These are phyloP conservation scores for Eupeodes corollae DNA, from an alignment of 1,140 invertebrate species.

Conservation along the genomic window DNA sequence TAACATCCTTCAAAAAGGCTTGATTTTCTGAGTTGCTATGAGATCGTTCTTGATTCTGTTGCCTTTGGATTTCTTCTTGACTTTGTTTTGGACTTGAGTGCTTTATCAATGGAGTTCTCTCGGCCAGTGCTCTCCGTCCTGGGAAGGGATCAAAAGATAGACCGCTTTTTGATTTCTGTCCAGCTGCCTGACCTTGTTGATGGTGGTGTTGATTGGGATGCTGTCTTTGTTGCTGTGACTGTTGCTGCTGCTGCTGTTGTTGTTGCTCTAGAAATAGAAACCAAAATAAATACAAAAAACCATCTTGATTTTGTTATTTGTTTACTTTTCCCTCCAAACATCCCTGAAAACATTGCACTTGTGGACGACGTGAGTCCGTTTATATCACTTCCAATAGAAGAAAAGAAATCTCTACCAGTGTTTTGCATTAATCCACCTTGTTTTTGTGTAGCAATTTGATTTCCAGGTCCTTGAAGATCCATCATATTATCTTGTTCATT, in stretches of 20 bases:
- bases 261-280: conserved; percentile 19
- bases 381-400: conserved; percentile 76
- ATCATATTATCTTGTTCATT: conserved; percentile 13
- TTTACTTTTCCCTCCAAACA: conserved; percentile 63
- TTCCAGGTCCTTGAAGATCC: conserved; percentile 21
- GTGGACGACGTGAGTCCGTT: conserved; percentile 84
- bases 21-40: conserved; percentile 76
- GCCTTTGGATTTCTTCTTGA: conserved; percentile 53
- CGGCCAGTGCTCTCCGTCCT: conserved; percentile 71
- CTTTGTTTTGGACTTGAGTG: conserved; percentile 54
- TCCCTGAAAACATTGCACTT: conserved; percentile 80
- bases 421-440: conserved; percentile 37
- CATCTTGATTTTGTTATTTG: not conserved
- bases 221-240: conserved; percentile 20
- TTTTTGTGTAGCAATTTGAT: conserved; percentile 37
- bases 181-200: conserved; percentile 16
- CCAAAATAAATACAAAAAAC: not conserved
- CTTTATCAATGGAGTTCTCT: conserved; percentile 81
- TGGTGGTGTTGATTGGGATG: conserved; percentile 35
- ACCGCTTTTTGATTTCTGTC: conserved; percentile 43
- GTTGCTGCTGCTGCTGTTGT: conserved; percentile 21
- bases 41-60: conserved; percentile 54
- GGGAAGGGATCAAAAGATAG: conserved; percentile 69
- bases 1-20: conserved; percentile 74
- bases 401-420: conserved; percentile 72